Evolutionary conservation across 2,797 vertebrate genomes (phyloP).

Genomic region (Sparidentex hasta): DNA sequence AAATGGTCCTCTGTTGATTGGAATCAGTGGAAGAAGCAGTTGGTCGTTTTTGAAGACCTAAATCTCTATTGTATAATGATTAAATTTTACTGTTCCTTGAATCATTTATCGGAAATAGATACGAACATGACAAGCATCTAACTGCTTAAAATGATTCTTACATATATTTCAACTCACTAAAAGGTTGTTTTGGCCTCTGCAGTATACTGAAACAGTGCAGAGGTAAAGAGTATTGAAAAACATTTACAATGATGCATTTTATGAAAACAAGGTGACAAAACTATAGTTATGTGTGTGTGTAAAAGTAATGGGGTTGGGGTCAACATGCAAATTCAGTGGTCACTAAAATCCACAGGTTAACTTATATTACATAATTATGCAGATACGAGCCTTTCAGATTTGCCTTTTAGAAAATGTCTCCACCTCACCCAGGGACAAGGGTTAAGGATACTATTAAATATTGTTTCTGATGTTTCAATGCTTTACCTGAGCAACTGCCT

Average conservation of each 20-base stretch:
- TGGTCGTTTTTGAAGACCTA: not conserved
- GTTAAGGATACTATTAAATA: not conserved
- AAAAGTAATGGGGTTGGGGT: conserved; percentile 7
- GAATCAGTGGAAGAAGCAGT: not conserved
- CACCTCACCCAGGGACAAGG: not conserved
- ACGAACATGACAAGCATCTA: not conserved
- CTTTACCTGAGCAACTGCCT: conserved; percentile 80
- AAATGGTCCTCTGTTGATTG: not conserved
- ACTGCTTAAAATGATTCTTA: not conserved
- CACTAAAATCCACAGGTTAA: not conserved
- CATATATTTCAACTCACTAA: not conserved
- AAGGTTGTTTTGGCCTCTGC: not conserved
- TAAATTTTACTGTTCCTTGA: not conserved
- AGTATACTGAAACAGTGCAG: not conserved
- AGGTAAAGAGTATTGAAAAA: not conserved
- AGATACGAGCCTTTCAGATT: not conserved
- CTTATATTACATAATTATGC: not conserved
- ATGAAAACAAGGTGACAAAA: not conserved
- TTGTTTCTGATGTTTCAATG: not conserved
- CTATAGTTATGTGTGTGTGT: not conserved
- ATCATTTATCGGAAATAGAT: not conserved
- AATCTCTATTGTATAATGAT: not conserved
- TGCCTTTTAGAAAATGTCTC: not conserved
- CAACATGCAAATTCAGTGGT: conserved; percentile 13
- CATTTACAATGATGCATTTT: not conserved